phyloP scores from a whole-genome alignment of 2,797 vertebrate species.

The Megalops cyprinoides region DNA sequence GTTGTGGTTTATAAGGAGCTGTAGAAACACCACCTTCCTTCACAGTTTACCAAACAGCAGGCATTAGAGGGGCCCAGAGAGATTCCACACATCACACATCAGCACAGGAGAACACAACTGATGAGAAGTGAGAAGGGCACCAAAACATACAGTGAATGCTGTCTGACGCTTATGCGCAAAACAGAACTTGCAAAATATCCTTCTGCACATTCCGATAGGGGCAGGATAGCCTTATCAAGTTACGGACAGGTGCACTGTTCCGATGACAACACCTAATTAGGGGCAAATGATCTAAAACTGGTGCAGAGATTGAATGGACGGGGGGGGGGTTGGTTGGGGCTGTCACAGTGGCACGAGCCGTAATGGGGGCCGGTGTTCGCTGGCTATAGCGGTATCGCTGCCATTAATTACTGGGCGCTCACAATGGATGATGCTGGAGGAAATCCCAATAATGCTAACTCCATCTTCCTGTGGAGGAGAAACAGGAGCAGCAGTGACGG shows the following conservation, averaged over 20 bases:
- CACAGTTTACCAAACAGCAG: not conserved
- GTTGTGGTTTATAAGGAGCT: not conserved
- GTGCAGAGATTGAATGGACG: too few species aligned
- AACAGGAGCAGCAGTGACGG: slow-evolving; percentile 30
- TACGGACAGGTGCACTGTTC: too few species aligned
- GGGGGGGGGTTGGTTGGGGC: too few species aligned
- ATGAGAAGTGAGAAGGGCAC: too few species aligned
- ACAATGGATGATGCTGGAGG: not conserved
- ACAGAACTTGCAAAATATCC: too few species aligned
- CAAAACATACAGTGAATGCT: too few species aligned
- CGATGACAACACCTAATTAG: too few species aligned
- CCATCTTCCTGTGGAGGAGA: slow-evolving; percentile 22
- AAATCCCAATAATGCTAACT: slow-evolving; percentile 22
- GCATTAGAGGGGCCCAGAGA: not conserved
- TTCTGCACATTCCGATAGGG: too few species aligned
- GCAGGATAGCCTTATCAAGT: too few species aligned
- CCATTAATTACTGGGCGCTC: not conserved
- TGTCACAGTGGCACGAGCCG: too few species aligned
- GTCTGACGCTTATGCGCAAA: too few species aligned
- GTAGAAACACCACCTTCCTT: not conserved
- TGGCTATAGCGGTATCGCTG: not conserved
- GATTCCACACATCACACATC: not conserved
- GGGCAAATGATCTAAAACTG: too few species aligned
- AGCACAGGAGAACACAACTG: not conserved
- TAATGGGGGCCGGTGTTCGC: not conserved